Evolutionary conservation across 1,140 invertebrate species (phyloP), one percentile per base, ranked within the genome.

Genomic region (Teleogryllus occipitalis): DNA sequence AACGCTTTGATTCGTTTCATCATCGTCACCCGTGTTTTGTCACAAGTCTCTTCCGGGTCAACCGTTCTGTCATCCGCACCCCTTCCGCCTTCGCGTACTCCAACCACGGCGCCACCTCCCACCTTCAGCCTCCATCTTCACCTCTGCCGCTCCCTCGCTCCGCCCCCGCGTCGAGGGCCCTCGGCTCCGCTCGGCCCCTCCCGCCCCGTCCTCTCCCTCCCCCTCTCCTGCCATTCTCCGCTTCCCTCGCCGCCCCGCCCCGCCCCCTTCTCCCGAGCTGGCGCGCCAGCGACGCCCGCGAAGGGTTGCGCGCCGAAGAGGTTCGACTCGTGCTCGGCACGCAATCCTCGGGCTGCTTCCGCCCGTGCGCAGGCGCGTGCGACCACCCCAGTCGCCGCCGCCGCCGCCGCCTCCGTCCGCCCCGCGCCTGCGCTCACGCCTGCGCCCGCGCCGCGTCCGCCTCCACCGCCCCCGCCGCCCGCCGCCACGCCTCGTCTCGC

Each of bases 261-360:
- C 83, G 83, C 81, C 78, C 82, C 82, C 81, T 39, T 39, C 27
- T 39, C 27, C 27, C 27, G 27, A 39, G 27, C n/a, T 39, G 27
- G 1, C 27, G 27, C 27, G 27, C 27, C 27, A 39, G 80, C 83
- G 78, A 80, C 83, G n/a, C 78, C 46, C 54, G 77, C 49, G 75
- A 80, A 77, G 77, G 80, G 82, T 81, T 74, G 21, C 80, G 54
- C 54, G 54, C 54, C 54, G 54, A 65, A 65, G 54, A 65, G 54
- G 54, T 65, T 65, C 54, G 54, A 18, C 54, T 65, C 54, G 10
- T 10, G 7, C 54, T 82, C 80, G 80, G 78, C 79, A 79, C 76
- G 81, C 81, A 80, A 80, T 78, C 81, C 81, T 80, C 77, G 85
- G 86, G 86, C 84, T n/a, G 87, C 84, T 85, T 85, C 85, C 86